phyloP scores from a whole-genome alignment of 2,888 invertebrate genomes.

The Trichogramma evanescens region DNA sequence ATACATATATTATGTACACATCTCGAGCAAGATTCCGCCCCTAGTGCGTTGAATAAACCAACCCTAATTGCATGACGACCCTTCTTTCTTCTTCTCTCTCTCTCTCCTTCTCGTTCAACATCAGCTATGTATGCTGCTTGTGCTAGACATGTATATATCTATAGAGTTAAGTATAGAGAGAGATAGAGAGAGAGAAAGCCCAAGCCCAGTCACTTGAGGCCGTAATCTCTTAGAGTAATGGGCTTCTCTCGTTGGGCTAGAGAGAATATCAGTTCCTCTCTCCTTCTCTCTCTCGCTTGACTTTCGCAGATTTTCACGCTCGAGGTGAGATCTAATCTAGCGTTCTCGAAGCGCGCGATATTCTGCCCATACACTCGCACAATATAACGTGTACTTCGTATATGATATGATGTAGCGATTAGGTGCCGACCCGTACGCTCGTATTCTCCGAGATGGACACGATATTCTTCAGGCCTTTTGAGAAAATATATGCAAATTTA shows the following conservation, averaged over 20 bases:
- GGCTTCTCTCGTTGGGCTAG: conserved; percentile 7
- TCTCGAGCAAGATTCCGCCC: conserved; percentile 4
- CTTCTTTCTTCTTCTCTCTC: conserved; percentile 8
- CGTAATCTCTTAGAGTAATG: conserved; percentile 23
- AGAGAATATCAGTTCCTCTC: conserved; percentile 12
- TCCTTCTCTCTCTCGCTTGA: conserved; percentile 8
- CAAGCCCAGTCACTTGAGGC: conserved; percentile 17
- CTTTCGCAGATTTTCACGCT: conserved; percentile 25
- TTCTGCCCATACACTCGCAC: too few relatives aligned
- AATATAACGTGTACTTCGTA: too few relatives aligned
- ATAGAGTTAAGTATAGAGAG: too few relatives aligned
- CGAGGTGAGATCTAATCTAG: conserved; percentile 21
- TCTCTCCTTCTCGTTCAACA: too few relatives aligned
- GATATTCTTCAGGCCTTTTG: too few relatives aligned
- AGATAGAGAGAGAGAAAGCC: neutral
- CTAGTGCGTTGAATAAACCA: conserved; percentile 15
- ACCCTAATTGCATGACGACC: conserved; percentile 22
- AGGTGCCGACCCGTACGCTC: too few relatives aligned
- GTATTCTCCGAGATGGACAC: too few relatives aligned
- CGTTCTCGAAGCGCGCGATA: conserved; percentile 1
- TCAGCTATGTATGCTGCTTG: too few relatives aligned
- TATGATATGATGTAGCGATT: too few relatives aligned
- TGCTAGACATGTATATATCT: too few relatives aligned
- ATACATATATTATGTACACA: too few relatives aligned
- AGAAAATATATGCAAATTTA: too few relatives aligned